Evolutionary conservation across 2,113 vertebrate species (phyloP).

Genomic region (Uria lomvia): DNA sequence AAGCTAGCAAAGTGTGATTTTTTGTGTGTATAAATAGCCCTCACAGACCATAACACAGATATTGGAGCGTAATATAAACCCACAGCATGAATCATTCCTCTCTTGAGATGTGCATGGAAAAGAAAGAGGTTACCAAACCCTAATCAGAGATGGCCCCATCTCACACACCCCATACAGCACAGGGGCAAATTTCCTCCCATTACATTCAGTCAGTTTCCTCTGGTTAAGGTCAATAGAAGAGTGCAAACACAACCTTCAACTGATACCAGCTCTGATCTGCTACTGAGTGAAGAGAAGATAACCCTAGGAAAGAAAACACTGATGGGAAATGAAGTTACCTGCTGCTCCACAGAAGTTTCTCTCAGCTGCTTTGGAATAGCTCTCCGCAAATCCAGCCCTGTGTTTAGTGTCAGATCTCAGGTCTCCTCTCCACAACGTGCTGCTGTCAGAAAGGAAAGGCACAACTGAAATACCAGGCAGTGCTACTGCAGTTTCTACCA

Average conservation of each 20-base stretch:
- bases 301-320: not conserved
- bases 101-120: not conserved
- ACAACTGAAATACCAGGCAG: not conserved
- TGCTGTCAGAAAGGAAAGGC: not conserved
- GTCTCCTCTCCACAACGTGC: not conserved
- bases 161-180: not conserved
- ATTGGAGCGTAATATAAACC: conserved; percentile 34
- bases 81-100: conserved; percentile 31
- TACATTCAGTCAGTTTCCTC: not conserved
- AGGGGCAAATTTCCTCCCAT: not conserved
- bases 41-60: conserved; percentile 45
- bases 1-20: conserved; percentile 67
- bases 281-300: not conserved
- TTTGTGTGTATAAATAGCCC: conserved; percentile 60
- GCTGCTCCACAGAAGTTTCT: not conserved
- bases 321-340: conserved; percentile 16
- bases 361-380: not conserved
- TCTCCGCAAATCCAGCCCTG: not conserved
- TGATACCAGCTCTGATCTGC: not conserved
- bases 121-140: conserved; percentile 12
- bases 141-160: not conserved
- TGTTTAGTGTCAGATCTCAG: not conserved
- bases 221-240: not conserved
- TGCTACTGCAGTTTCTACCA: not conserved
- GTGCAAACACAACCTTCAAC: not conserved